Evolutionary conservation across 2,888 invertebrate species (phyloP), one percentile per base, ranked within the genome.

Genomic region (Eristalis intricaria): DNA sequence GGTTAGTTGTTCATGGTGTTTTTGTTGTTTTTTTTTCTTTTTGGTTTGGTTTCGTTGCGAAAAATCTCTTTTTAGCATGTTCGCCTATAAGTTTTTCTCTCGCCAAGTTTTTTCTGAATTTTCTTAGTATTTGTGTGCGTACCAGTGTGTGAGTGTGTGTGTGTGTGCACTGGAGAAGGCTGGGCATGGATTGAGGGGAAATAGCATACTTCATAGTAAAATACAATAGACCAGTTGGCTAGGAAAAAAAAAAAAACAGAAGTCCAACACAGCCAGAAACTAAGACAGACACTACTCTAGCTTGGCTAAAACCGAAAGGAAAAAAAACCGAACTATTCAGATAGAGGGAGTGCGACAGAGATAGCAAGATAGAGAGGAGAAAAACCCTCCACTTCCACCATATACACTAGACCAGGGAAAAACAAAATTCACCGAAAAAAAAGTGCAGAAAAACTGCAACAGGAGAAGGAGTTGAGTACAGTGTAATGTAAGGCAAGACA

Each of bases 21-120:
- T 50, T 50, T 1, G 4, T n/a, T 50, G 19, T 50, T 50, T 50
- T 50, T 50, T 15, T 43, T 43, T 7, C n/a, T 63, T 32, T 69
- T 69, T 65, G 35, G 32, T 32, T 32, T 10, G 32, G 43, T 63
- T 38, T 68, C 26, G 23, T 50, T 68, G 56, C 38, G 58, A 66
- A 80, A 75, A 81, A 75, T 68, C 80, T 74, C 74, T 68, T 78
- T 70, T 71, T 68, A 58, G 15, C 64, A 29, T 60, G 63, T 71
- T 56, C 32, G 32, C 22, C 38, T 40, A 63, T 38, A 80, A 81
- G 85, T 77, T 73, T 85, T 85, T 73, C 85, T 85, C 85, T 85
- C 85, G 58, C 32, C 68, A 70, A 80, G 77, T 77, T 78, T 74
- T 40, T 19, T 26, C 3, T n/a, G n/a, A 50, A 50, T n/a, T 35